Base-by-base conservation (phyloP, 1,140 invertebrate genomes). In the Drosophila pectinifera region DNA sequence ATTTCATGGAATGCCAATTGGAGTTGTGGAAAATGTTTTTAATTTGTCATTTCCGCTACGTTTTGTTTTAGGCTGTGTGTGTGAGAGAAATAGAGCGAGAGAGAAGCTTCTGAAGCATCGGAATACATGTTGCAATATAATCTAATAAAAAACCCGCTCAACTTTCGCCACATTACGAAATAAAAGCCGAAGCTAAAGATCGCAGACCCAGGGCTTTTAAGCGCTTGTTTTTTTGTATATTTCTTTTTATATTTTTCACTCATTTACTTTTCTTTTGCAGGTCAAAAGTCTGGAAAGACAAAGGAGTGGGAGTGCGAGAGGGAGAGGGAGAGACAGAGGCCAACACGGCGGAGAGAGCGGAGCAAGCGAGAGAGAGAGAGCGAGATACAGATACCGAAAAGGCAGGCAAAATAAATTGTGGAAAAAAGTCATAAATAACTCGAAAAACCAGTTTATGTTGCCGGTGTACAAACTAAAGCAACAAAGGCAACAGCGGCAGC, bases 351-450 rank as follows among this genome's bases (percentile, higher is more conserved):
- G 55, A 58, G 39, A 62, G 68, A 41, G 41, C 26, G 16, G 3
- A 57, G 70, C 26, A 31, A 75, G 41, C 26, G 36, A 31, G 36
- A 45, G 45, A 53, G 34, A 58, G 39, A 43, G 65, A 56, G 45
- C 38, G 28, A 82, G 57, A 75, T 63, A 83, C 76, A 78, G 62
- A 86, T 55, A 82, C 82, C 73, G 63, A 74, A 76, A 69, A 70
- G 67, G 65, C 70, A 80, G 48, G 76, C 76, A 84, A 88, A 82
- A 86, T 78, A 86, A 83, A 89, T 88, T 89, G 70, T 79, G 76
- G 67, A 88, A 88, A 84, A 80, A 88, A 78, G 78, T 89, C 84
- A 80, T 88, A 89, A 89, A 88, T 88, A 88, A 88, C 84, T 89
- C 85, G 84, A 88, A 88, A 88, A 88, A 88, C 84, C 84, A 88